Conservation (phyloP, 2,888 invertebrate species). For the Eilema sororculum region DNA sequence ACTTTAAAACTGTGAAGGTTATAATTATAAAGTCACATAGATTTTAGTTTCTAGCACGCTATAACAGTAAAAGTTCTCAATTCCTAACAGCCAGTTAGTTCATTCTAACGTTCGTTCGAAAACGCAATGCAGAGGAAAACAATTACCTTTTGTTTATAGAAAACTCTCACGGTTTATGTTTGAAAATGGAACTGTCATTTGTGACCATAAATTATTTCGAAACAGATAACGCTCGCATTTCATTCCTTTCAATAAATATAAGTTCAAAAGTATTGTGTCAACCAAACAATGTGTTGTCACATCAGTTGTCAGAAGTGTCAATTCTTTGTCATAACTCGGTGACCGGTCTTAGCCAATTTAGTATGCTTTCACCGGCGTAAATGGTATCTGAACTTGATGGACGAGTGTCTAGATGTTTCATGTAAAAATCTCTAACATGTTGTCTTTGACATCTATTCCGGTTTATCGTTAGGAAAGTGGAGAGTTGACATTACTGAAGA, state of each 20-base stretch:
- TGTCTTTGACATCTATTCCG: constrained; percentile 65
- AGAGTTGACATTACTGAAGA: constrained; percentile 60
- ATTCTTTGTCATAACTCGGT: constrained; percentile 51
- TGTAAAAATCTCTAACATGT: constrained; percentile 44
- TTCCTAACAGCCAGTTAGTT: constrained; percentile 49
- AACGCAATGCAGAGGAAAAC: constrained; percentile 51
- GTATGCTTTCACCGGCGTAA: constrained; percentile 62
- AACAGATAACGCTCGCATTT: constrained; percentile 29
- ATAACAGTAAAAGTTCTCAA: constrained; percentile 30
- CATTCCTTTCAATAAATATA: constrained; percentile 15
- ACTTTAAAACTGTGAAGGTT: constrained; percentile 21
- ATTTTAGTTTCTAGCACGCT: constrained; percentile 17
- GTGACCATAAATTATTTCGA: constrained; percentile 32
- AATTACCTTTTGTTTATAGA: constrained; percentile 57
- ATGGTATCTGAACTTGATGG: constrained; percentile 38
- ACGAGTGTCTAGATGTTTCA: constrained; percentile 40
- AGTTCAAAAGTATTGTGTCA: constrained; percentile 33
- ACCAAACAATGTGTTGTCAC: constrained; percentile 39
- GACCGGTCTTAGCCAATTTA: constrained; percentile 57
- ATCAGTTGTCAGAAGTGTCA: constrained; percentile 45
- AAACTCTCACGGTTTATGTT: constrained; percentile 43
- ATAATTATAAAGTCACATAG: constrained; percentile 22
- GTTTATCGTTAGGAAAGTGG: constrained; percentile 75
- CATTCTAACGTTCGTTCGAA: constrained; percentile 34
- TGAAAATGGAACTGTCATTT: constrained; percentile 49